Base-by-base conservation (phyloP, 2,888 invertebrate genomes). In the Odontocerum albicorne region DNA sequence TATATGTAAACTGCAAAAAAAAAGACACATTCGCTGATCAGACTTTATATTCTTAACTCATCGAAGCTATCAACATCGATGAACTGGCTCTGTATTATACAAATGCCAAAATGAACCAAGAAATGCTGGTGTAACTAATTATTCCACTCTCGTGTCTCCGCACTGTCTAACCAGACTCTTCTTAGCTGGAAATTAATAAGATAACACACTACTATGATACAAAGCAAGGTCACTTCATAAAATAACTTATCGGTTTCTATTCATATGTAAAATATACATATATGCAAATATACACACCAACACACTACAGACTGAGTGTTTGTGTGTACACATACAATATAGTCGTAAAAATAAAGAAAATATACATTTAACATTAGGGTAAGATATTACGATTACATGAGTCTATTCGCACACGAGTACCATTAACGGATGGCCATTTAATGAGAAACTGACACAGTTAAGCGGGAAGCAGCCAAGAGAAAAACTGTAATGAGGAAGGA, bases 221-320 rank as follows among this genome's bases (percentile, higher is more conserved):
- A 79, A 79, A 80, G 79, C 80, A 80, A 80, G 79, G 79, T 73
- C 79, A 80, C 79, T 80, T 79, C 70, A 75, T 77, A 77, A 79
- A 79, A 79, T 79, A 80, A 80, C 77, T 79, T 76, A 75, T 68
- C 63, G 70, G 72, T 70, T 69, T 72, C 74, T 76, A 75, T 76
- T 64, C 66, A 63, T 66, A 64, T 64, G 64, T 64, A 63, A 63
- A 59, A 63, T 62, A 62, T 65, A 63, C 65, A 63, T 65, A 67
- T 68, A 66, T 62, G 65, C 27, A 20, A 31, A 54, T 31, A 32
- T 20, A 49, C 27, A 47, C 22, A 44, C 44, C 32, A 27, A 13
- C 17, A 15, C 32, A 16, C 49, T 22, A 15, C 40, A 15, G 16
- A 6, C 19, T n/a, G n/a, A n/a, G 49, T 22, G 44, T 33, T 20